Base-by-base conservation (phyloP, 2,888 invertebrate species). In the Camptogramma bilineatum region DNA sequence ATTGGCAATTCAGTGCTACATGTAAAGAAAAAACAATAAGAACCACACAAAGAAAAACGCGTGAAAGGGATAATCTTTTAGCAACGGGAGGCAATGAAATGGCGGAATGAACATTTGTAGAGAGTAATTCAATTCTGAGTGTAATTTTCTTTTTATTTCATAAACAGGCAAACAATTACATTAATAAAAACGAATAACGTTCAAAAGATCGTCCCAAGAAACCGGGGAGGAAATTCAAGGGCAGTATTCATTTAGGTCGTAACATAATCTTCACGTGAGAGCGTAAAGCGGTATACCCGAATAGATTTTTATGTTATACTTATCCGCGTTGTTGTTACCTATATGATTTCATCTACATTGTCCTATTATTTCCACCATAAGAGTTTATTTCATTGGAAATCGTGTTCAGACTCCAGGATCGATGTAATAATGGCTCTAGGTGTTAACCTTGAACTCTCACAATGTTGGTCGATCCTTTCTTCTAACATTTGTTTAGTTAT, bases 131-230 rank as follows among this genome's bases (percentile, higher is more conserved):
- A 18, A 47, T 47, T 47, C 19, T 3, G 8, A 47, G 18, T 47
- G 9, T 18, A 47, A 47, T 47, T 63, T 60, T 58, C 44, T 44
- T 44, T 44, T 16, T 17, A 44, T 17, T 8, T 44, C 21, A 13
- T 21, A 24, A 51, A 62, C 17, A 31, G 61, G 55, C 55, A 55
- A 60, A 59, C 21, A 31, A 42, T 53, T 19, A 8, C 24, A 44
- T 44, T 17, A 16, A 39, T 13, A 42, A 42, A 24, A 53, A 44
- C 16, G 44, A 42, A 53, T 21, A 52, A 19, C 19, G 5, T n/a
- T 16, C 13, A 21, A 19, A 52, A n/a, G n/a, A 52, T 18, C 4
- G 5, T 24, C 13, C 52, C 10, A 18, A 52, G 13, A 52, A 17
- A 52, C 18, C 28, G 9, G 52, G 13, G 18, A 13, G 18, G 52